Percentiles rank a stretch among this genome's conserved stretches.
Evolutionary conservation across 2,797 vertebrate species (phyloP).

Genomic region (Halcyon badia): DNA sequence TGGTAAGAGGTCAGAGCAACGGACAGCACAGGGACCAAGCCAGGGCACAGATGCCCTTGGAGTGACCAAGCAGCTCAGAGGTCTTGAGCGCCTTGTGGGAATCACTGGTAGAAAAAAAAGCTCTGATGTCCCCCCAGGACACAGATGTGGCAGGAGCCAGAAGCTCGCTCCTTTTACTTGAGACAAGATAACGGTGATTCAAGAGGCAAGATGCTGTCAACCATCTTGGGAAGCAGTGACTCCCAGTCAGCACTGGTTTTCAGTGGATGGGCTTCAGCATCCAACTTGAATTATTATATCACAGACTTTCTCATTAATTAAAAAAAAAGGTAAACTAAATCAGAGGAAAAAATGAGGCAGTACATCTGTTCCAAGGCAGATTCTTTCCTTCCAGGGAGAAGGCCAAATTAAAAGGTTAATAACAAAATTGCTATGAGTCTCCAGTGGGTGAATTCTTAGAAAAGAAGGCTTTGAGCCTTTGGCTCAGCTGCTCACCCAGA

Average conservation of each 20-base stretch:
- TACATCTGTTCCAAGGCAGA: conserved; percentile 40
- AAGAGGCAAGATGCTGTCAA: background rate
- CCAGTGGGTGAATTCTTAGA: background rate
- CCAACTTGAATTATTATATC: background rate
- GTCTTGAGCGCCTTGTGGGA: background rate
- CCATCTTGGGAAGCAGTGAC: background rate
- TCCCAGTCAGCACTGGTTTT: background rate
- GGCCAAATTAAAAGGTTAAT: conserved; percentile 51
- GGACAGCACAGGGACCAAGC: background rate
- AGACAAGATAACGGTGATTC: background rate
- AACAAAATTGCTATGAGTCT: conserved; percentile 35
- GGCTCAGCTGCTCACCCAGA: background rate
- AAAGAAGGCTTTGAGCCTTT: background rate
- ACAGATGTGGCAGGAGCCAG: accelerated
- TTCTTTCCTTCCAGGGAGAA: conserved; percentile 12
- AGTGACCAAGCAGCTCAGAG: background rate
- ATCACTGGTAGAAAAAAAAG: background rate
- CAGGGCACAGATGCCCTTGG: accelerated
- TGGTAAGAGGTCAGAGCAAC: background rate
- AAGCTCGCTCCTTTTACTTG: background rate
- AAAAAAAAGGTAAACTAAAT: background rate
- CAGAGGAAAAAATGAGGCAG: background rate
- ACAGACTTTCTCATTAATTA: background rate
- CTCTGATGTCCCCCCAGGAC: accelerated
- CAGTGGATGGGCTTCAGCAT: background rate